These are phyloP conservation scores for Rallus crepitans DNA, from an alignment of 2,797 vertebrate species.

Conservation along the genomic window DNA sequence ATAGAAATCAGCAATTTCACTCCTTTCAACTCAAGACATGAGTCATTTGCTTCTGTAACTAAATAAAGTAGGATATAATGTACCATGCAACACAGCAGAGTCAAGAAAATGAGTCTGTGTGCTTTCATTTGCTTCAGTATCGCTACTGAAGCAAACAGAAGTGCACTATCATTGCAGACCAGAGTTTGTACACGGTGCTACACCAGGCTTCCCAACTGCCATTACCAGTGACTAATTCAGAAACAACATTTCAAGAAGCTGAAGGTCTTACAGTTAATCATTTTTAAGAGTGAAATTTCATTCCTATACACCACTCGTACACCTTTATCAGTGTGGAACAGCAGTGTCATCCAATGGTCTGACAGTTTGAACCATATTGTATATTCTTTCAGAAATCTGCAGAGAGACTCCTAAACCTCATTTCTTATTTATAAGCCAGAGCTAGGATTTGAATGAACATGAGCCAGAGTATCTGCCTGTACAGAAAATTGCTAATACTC, in stretches of 20 bases:
- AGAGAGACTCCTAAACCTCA: slow-evolving; percentile 1
- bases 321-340: slow-evolving; percentile 41
- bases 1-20: neutral
- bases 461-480: neutral
- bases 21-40: neutral
- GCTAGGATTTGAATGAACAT: slow-evolving; percentile 5
- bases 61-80: neutral
- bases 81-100: neutral
- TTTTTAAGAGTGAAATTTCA: neutral
- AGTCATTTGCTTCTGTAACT: neutral
- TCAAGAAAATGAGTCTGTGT: neutral
- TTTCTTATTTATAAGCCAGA: neutral
- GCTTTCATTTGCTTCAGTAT: neutral
- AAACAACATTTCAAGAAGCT: neutral
- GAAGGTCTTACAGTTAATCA: neutral
- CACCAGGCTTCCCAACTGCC: neutral
- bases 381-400: neutral
- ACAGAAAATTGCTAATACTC: neutral
- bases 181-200: neutral
- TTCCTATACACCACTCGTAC: neutral
- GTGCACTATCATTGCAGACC: neutral
- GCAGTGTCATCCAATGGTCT: slow-evolving; percentile 20
- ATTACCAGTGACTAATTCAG: neutral
- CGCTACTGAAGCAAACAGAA: neutral
- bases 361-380: slow-evolving; percentile 1